phyloP scores from a whole-genome alignment of 2,888 invertebrate species.

The Endotricha flammealis region DNA sequence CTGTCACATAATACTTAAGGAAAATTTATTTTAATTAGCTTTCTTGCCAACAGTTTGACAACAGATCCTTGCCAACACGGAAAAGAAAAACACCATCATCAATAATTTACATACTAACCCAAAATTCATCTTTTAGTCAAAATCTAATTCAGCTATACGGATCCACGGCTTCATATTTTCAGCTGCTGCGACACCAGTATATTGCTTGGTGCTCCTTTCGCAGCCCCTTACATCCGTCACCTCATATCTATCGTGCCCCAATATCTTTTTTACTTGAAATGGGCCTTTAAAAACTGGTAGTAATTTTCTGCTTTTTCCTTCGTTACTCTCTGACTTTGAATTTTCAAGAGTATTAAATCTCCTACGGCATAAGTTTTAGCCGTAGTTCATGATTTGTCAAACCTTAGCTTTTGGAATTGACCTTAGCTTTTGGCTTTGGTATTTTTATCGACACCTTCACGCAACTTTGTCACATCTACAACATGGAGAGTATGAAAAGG shows the following conservation, averaged over 20 bases:
- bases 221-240: slow-evolving; percentile 6
- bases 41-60: no score
- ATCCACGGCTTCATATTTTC: slow-evolving; percentile 6
- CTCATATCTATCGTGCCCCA: slow-evolving; percentile 11
- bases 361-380: slow-evolving; percentile 5
- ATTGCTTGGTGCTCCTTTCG: background rate
- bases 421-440: slow-evolving; percentile 8
- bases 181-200: slow-evolving; percentile 1
- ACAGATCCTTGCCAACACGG: no score
- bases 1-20: no score
- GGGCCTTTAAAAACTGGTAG: slow-evolving; percentile 10
- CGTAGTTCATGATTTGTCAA: slow-evolving; percentile 5
- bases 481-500: no score
- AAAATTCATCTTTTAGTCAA: background rate
- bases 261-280: slow-evolving; percentile 1
- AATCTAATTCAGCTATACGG: background rate
- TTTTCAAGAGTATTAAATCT: slow-evolving; percentile 5
- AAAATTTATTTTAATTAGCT: no score
- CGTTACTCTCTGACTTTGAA: slow-evolving; percentile 10
- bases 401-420: slow-evolving; percentile 1
- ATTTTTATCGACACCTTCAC: slow-evolving; percentile 7
- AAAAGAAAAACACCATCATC: no score
- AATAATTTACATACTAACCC: no score
- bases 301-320: slow-evolving; percentile 8
- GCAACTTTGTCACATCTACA: no score